These are phyloP conservation scores for Panurus biarmicus DNA, from an alignment of 2,113 vertebrate species.

Conservation along the genomic window DNA sequence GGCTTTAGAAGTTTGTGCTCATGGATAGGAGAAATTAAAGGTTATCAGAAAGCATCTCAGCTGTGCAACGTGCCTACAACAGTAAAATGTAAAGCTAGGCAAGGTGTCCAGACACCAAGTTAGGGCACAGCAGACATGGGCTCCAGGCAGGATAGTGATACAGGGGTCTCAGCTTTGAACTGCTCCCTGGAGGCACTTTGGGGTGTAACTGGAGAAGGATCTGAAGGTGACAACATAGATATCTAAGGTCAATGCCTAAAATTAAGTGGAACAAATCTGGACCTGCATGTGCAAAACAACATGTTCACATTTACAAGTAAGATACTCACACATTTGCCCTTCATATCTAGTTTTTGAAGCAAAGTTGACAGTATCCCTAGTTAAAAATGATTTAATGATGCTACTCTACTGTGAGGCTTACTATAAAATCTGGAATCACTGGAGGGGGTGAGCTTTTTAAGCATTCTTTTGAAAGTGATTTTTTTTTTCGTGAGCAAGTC, in stretches of 20 bases:
- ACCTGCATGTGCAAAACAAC: not conserved
- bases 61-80: accelerated
- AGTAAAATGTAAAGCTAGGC: not conserved
- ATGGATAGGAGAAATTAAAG: not conserved
- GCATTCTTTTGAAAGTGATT: not conserved
- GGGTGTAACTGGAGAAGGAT: not conserved
- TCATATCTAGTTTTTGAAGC: not conserved
- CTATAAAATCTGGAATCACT: not conserved
- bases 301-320: not conserved
- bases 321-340: not conserved
- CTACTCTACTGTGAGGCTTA: not conserved
- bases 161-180: not conserved
- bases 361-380: not conserved
- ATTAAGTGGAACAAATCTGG: constrained; percentile 9
- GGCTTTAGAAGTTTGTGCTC: not conserved
- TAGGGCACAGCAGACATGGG: not conserved
- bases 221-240: not conserved
- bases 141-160: not conserved
- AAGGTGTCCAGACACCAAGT: not conserved
- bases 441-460: not conserved
- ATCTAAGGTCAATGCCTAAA: constrained; percentile 20
- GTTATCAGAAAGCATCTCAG: not conserved
- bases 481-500: not conserved
- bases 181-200: not conserved
- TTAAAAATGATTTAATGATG: not conserved